Conservation (phyloP, 2,888 invertebrate species). For the Catocala nupta region DNA sequence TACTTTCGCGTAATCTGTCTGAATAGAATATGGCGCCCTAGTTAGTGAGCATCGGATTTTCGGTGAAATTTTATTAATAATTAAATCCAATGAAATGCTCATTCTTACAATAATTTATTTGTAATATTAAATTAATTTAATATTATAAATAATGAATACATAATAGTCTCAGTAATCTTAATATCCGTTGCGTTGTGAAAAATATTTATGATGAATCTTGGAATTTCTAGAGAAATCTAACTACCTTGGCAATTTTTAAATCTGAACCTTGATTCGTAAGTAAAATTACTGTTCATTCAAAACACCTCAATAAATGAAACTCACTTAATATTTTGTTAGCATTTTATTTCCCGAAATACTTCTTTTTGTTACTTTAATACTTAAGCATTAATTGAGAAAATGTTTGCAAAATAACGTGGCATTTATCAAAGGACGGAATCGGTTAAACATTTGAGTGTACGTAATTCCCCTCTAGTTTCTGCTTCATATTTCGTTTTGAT, state of each 20-base stretch:
- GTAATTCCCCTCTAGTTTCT: conserved; percentile 25
- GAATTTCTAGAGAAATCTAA: too few relatives aligned
- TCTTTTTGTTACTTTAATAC: neutral
- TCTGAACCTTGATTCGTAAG: neutral
- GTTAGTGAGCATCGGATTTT: conserved; percentile 57
- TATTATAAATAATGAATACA: neutral
- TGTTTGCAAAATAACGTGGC: conserved; percentile 25
- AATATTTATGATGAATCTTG: too few relatives aligned
- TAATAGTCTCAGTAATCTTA: too few relatives aligned
- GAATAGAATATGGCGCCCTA: conserved; percentile 76
- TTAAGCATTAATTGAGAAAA: conserved; percentile 10
- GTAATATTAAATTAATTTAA: too few relatives aligned
- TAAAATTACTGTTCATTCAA: conserved; percentile 1
- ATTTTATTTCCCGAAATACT: too few relatives aligned
- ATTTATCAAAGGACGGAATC: conserved; percentile 28
- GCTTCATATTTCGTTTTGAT: conserved; percentile 32
- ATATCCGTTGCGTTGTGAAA: neutral
- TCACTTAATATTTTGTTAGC: too few relatives aligned
- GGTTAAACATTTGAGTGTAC: conserved; percentile 19
- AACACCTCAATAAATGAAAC: too few relatives aligned
- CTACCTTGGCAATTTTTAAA: neutral
- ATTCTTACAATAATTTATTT: too few relatives aligned
- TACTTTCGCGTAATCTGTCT: conserved; percentile 85
- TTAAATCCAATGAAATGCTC: conserved; percentile 1
- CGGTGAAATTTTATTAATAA: conserved; percentile 33